Conservation (phyloP, 1,140 invertebrate genomes). For the Calephelis virginiensis region DNA sequence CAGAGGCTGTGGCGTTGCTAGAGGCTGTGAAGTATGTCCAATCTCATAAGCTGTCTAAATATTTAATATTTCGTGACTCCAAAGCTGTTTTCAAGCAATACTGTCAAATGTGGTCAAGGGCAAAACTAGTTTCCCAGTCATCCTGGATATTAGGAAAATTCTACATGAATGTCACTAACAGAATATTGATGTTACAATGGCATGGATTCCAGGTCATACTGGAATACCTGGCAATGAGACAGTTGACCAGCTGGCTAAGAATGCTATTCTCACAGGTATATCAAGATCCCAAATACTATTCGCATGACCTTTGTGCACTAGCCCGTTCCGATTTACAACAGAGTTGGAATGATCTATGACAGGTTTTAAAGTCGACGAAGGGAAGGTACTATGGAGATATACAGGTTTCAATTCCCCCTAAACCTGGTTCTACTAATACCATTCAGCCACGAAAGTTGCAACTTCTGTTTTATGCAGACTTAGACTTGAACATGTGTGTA, state of each 20-base stretch:
- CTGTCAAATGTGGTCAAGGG: slow-evolving; percentile 8
- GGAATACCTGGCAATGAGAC: slow-evolving; percentile 18
- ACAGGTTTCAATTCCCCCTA: background rate
- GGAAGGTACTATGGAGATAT: background rate
- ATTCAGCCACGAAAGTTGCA: background rate
- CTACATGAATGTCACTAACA: slow-evolving; percentile 1
- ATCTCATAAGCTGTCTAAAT: slow-evolving; percentile 22
- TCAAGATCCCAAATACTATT: background rate
- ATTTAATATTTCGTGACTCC: slow-evolving; percentile 20
- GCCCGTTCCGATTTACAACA: background rate
- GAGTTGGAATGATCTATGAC: background rate
- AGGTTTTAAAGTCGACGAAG: background rate
- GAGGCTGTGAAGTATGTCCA: slow-evolving; percentile 17
- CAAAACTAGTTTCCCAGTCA: slow-evolving; percentile 18
- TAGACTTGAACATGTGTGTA: background rate
- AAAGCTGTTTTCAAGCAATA: slow-evolving; percentile 21
- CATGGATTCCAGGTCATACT: slow-evolving; percentile 21
- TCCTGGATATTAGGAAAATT: slow-evolving; percentile 11
- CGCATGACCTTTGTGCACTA: background rate
- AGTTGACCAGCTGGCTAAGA: background rate
- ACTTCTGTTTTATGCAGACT: background rate
- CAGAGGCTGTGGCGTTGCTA: background rate
- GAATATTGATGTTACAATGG: too few species aligned
- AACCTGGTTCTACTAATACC: background rate
- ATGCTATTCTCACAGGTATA: background rate